Base-by-base conservation (phyloP, 2,113 vertebrate genomes). In the Tupaia chinensis region DNA sequence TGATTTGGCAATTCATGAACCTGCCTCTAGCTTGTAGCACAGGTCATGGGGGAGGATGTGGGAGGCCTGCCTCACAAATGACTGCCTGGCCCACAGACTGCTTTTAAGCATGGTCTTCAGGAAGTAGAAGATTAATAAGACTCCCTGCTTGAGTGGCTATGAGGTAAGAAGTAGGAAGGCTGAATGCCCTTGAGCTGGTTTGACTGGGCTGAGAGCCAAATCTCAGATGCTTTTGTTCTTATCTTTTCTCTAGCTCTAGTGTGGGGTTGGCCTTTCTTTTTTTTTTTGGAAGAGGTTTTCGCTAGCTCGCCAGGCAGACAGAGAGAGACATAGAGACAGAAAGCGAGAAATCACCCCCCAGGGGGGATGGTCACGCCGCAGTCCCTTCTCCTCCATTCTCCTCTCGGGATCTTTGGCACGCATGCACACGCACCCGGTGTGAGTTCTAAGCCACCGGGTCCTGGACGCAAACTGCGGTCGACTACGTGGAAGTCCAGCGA, bases 41-140 rank as follows among this genome's bases (percentile, higher is more conserved):
- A 82, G 83, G 68, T 44, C 66, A 60, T 66, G 44, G 6, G 53
- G 69, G 69, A 19, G 61, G 22, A 72, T 70, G 20, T 72, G 1
- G 20, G 54, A 90, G 56, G 22, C 34, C 17, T 92, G 60, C 69
- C 65, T 92, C 65, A 85, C 53, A 82, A 82, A 69, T 94, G 89
- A 53, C 68, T 90, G 25, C 60, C 79, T 87, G 85, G 34, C 60
- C 20, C 54, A 61, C 29, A 69, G 63, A 23, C 56, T 94, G 27
- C 72, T 63, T 89, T 89, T 32, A 90, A 58, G 66, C 22, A 72
- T 34, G 63, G n/a, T 23, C 73, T 20, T 16, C 58, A 66, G 73
- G 54, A 66, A 89, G 54, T 72, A 82, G 69, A 84, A 79, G 58
- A 92, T 96, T 94, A 94, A 93, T 61, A 54, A 83, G 19, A 74